A percentile compares a stretch with the other conserved stretches of the same genome.
phyloP scores from a whole-genome alignment of 2,888 invertebrate genomes.

The Meteorus cinctellus region DNA sequence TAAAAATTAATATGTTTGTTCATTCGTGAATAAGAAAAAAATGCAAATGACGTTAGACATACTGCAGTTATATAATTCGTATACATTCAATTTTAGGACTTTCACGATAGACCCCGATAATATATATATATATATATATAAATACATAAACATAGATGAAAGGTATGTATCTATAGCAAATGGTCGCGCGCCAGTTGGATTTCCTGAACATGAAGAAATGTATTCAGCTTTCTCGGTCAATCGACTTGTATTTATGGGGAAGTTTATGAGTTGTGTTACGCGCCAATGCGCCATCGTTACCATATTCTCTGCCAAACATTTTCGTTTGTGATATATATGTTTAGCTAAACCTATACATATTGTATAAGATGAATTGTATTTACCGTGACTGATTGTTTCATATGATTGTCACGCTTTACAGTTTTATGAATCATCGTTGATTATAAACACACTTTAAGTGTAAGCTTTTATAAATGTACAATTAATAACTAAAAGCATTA shows the following conservation, averaged over 20 bases:
- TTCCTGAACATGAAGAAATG: conserved; percentile 30
- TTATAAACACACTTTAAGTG: not conserved
- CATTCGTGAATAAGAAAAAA: too few species aligned
- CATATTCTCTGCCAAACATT: not conserved
- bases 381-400: conserved; percentile 27
- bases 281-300: conserved; percentile 14
- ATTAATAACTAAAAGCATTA: conserved; percentile 1
- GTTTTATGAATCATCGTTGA: not conserved
- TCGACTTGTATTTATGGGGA: conserved; percentile 23
- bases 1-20: too few species aligned
- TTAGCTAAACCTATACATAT: not conserved
- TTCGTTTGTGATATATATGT: not conserved
- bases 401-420: conserved; percentile 21
- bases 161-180: not conserved
- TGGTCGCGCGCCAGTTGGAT: conserved; percentile 30
- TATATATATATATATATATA: not conserved
- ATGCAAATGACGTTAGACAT: not conserved
- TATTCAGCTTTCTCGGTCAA: conserved; percentile 37
- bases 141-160: not conserved
- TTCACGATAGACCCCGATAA: conserved; percentile 3
- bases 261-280: conserved; percentile 25
- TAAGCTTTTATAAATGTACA: conserved; percentile 20
- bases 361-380: conserved; percentile 8
- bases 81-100: conserved; percentile 9
- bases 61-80: conserved; percentile 9